Evolutionary conservation across 2,113 vertebrate species (phyloP).

Genomic region (Motacilla tschutschensis): DNA sequence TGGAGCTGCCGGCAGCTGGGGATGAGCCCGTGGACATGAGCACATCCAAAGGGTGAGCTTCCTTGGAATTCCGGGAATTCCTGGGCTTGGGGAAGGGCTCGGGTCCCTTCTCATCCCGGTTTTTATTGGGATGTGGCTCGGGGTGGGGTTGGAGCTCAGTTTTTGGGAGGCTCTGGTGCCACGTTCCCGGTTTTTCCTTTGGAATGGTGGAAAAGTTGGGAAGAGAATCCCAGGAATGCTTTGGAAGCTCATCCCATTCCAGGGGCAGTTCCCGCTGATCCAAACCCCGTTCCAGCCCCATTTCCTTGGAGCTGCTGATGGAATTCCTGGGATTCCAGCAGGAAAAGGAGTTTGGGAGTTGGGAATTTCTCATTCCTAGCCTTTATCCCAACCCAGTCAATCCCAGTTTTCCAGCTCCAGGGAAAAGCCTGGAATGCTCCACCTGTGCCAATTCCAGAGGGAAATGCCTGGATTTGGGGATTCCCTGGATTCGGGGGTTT

Average conservation of each 20-base stretch:
- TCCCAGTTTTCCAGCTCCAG: neutral
- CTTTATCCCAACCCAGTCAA: neutral
- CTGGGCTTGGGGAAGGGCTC: rapidly evolving
- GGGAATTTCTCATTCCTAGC: neutral
- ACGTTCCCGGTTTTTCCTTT: neutral
- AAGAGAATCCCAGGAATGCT: neutral
- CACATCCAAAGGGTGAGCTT: constrained; percentile 87
- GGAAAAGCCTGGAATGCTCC: neutral
- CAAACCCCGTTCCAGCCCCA: rapidly evolving
- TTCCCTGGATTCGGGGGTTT: neutral
- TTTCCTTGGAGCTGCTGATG: neutral
- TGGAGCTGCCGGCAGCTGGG: constrained; percentile 81
- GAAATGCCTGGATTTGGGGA: neutral
- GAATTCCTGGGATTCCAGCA: neutral
- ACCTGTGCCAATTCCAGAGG: neutral
- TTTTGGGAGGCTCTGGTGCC: neutral
- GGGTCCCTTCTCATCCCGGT: neutral
- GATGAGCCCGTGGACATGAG: constrained; percentile 97
- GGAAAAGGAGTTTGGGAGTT: neutral
- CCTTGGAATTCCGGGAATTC: neutral
- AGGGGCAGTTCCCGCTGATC: neutral
- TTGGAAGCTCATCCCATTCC: neutral
- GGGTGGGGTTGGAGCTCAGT: neutral
- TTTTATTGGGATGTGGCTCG: neutral
- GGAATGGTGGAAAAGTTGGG: neutral